Base-by-base conservation (phyloP, 2,797 vertebrate species). In the Pogonophryne albipinna region DNA sequence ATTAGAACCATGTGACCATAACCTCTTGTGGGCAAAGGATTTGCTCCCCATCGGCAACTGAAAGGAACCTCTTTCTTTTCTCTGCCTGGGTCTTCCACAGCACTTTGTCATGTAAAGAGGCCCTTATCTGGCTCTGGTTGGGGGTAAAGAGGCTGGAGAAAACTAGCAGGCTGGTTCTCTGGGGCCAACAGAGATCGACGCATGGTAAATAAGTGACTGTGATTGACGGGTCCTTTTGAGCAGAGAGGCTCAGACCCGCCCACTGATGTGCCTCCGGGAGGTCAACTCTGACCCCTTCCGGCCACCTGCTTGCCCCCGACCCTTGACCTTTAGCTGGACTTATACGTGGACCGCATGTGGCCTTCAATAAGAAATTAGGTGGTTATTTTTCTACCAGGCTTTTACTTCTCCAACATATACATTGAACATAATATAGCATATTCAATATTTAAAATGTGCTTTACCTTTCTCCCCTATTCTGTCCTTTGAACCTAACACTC, bases 41-140 rank as follows among this genome's bases (percentile, higher is more conserved):
- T 92, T 86, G 78, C 82, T 83, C 87, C 88, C 87, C 91, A 74
- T 85, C 58, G 52, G 76, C 78, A 46, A 68, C 58, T 92, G 87
- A 92, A 93, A 90, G 82, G 80, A 80, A 67, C 74, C 71, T 80
- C 81, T 91, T 91, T 92, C 82, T 88, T 86, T 86, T 67, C 84
- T 80, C 78, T 62, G 82, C 73, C 78, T 19, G 69, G 85, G 76
- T 92, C 89, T 85, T 92, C 90, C 85, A 85, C 80, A 70, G 80
- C 83, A 95, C 93, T 95, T 95, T 95, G 94, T 95, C 92, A 95
- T 95, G 94, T 93, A 95, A 95, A 94, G 91, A 91, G 89, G 85
- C 76, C 91, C 92, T 94, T 94, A 92, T 94, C 91, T 85, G 83
- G 79, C 84, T 66, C 78, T 52, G 83, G 87, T 69, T 85, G 90